Evolutionary conservation across 2,113 vertebrate genomes (phyloP).

Genomic region (Xenus cinereus): DNA sequence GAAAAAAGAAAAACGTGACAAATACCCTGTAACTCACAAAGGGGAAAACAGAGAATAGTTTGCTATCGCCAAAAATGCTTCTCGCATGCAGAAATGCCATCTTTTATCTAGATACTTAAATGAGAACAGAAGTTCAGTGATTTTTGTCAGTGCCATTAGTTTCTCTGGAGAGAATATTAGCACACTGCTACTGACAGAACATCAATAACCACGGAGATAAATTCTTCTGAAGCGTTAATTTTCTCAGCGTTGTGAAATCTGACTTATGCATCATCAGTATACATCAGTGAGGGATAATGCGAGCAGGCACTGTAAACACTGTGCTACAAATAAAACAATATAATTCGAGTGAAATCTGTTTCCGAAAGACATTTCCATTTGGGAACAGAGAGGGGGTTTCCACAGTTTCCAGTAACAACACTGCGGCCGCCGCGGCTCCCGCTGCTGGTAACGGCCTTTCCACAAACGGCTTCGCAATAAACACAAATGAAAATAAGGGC

Average conservation of each 20-base stretch:
- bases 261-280: neutral
- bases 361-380: neutral
- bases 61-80: neutral
- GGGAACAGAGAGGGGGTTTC: neutral
- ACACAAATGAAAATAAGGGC: neutral
- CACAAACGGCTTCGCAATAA: neutral
- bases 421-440: fast-evolving
- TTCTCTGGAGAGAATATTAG: slow-evolving; percentile 24
- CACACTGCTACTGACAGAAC: neutral
- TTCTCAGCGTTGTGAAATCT: neutral
- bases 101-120: slow-evolving; percentile 19
- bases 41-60: neutral
- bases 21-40: slow-evolving; percentile 14
- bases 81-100: neutral
- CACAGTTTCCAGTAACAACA: neutral
- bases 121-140: neutral
- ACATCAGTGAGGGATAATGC: neutral
- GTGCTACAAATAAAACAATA: neutral
- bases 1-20: neutral
- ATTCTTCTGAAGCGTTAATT: slow-evolving; percentile 10
- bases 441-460: neutral
- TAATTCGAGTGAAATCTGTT: neutral
- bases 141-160: slow-evolving; percentile 35
- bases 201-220: neutral
- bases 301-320: neutral